Percentiles rank a stretch among this genome's conserved stretches.
Conservation (phyloP, 2,113 vertebrate species). For the Irena cyanogastra region DNA sequence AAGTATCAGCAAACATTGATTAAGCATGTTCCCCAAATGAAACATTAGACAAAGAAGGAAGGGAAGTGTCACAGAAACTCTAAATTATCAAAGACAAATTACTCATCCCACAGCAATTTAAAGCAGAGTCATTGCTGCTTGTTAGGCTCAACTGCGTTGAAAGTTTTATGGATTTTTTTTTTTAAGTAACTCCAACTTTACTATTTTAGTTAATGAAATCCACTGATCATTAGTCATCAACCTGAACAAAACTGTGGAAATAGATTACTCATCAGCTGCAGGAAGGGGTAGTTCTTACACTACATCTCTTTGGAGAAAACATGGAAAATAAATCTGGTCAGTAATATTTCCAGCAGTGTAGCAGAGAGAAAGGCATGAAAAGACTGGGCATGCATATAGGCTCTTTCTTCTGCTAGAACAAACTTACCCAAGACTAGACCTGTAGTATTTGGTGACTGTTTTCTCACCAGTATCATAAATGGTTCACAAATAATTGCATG, state of each 20-base stretch:
- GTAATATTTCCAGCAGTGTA: neutral
- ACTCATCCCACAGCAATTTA: conserved; percentile 19
- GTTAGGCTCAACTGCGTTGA: neutral
- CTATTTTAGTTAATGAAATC: neutral
- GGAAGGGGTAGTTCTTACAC: neutral
- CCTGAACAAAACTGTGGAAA: neutral
- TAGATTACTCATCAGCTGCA: neutral
- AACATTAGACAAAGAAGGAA: conserved; percentile 49
- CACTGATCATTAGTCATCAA: neutral
- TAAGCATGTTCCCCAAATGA: conserved; percentile 69
- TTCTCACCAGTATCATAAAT: neutral
- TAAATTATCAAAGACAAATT: conserved; percentile 40
- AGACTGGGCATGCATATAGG: neutral
- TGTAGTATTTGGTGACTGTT: neutral
- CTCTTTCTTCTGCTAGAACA: neutral
- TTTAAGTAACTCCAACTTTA: neutral
- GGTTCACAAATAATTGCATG: neutral
- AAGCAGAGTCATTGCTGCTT: neutral
- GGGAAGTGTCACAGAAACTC: neutral
- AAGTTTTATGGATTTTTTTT: neutral
- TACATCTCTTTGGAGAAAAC: neutral
- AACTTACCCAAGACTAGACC: neutral
- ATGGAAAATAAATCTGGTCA: neutral
- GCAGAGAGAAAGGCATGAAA: neutral
- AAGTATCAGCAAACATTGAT: conserved; percentile 73